Conservation (phyloP, 2,888 invertebrate species). For the Orchestes rusci region DNA sequence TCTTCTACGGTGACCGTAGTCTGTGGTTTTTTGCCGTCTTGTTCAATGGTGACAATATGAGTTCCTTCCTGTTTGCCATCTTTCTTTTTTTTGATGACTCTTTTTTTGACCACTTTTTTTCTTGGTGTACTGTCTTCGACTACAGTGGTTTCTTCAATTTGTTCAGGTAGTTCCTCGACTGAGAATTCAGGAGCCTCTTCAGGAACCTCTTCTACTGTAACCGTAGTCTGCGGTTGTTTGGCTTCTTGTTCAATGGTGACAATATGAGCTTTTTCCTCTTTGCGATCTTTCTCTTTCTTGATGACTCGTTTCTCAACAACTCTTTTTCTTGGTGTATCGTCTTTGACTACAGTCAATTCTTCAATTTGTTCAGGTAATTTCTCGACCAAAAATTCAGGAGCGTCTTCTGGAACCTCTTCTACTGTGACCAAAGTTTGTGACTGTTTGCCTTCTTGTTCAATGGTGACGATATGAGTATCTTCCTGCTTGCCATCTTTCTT, state of each 20-base stretch:
- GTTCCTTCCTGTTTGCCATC: constrained; percentile 31
- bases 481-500: constrained; percentile 35
- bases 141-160: constrained; percentile 32
- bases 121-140: constrained; percentile 22
- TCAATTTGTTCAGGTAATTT: constrained; percentile 33
- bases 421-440: constrained; percentile 31
- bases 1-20: constrained; percentile 41
- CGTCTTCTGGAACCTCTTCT: constrained; percentile 35
- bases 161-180: constrained; percentile 41
- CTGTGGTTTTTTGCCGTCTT: constrained; percentile 27
- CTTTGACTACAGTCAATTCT: constrained; percentile 33
- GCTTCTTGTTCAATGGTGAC: constrained; percentile 34
- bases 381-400: constrained; percentile 35
- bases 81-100: constrained; percentile 37
- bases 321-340: constrained; percentile 33
- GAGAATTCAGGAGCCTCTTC: constrained; percentile 31
- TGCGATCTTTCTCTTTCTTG: constrained; percentile 38
- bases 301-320: constrained; percentile 36
- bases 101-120: constrained; percentile 38
- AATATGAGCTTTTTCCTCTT: constrained; percentile 39
- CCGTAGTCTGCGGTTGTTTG: constrained; percentile 32
- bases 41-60: constrained; percentile 26
- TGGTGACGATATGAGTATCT: constrained; percentile 36
- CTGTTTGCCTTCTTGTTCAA: constrained; percentile 33
- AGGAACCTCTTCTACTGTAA: constrained; percentile 28